Percentiles rank a stretch among this genome's conserved stretches.
These are phyloP conservation scores for Eptatretus burgeri DNA, from an alignment of 2,113 vertebrate species.

Conservation along the genomic window DNA sequence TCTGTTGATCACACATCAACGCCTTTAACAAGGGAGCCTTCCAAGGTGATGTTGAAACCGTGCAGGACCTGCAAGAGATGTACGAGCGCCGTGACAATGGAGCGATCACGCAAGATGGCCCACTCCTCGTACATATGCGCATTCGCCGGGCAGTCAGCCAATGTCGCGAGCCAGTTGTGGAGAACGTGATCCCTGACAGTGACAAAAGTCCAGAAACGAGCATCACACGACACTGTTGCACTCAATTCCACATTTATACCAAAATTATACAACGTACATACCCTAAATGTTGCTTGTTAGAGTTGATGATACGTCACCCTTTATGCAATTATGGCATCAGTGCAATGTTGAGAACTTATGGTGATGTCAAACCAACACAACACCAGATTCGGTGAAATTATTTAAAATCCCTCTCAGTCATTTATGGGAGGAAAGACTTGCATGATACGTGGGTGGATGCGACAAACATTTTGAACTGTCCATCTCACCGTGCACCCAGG, in stretches of 20 bases:
- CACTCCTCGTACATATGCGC: conserved; percentile 53
- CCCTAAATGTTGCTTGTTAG: too few species aligned
- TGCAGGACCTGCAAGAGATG: conserved; percentile 51
- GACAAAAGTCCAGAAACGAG: too few species aligned
- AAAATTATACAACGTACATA: too few species aligned
- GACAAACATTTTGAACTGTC: background rate
- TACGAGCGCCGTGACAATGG: conserved; percentile 43
- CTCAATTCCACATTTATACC: too few species aligned
- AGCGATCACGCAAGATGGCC: conserved; percentile 46
- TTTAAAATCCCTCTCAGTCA: too few species aligned
- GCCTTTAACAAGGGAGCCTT: conserved; percentile 65
- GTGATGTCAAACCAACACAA: too few species aligned
- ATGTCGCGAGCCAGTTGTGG: conserved; percentile 54
- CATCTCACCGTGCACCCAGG: conserved; percentile 50
- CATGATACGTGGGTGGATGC: accelerated
- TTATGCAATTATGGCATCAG: too few species aligned
- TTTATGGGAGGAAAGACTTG: conserved; percentile 8
- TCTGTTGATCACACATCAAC: conserved; percentile 34
- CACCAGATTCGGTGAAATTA: too few species aligned
- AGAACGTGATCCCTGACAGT: conserved; percentile 47
- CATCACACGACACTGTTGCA: too few species aligned
- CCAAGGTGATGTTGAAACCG: conserved; percentile 55
- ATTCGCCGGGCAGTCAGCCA: conserved; percentile 42
- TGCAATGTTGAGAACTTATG: too few species aligned
- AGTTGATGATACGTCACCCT: too few species aligned